Base-by-base conservation (phyloP, 1,140 invertebrate species). In the Drepana arcuata region DNA sequence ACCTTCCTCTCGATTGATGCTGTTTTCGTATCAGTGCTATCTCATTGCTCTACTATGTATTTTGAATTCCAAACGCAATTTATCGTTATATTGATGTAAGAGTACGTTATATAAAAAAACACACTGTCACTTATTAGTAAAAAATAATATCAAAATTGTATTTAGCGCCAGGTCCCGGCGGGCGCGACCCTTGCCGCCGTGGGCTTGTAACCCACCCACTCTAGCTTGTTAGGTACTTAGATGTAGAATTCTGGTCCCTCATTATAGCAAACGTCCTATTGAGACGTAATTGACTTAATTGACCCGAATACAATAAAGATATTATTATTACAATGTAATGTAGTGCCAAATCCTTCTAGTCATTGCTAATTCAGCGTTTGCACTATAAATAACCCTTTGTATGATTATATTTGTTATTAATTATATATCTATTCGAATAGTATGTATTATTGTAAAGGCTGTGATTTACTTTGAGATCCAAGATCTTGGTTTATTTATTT, bases 361-460 rank as follows among this genome's bases (percentile, higher is more conserved):
- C 24, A n/a, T n/a, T n/a, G n/a, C n/a, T n/a, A n/a, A n/a, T n/a
- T n/a, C n/a, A n/a, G n/a, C n/a, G n/a, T n/a, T n/a, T n/a, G n/a
- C n/a, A n/a, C n/a, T n/a, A n/a, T n/a, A 36, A 41, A 50, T 47
- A 48, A 26, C 6, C 31, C 43, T 40, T 43, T 43, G 48, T 44
- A 38, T 35, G 26, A 10, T n/a, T 32, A 13, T 32, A 7, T 11
- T 31, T 6, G 27, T 34, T 30, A 30, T 34, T 28, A 9, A 12
- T 25, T 42, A 36, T 37, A 40, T 41, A 37, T 36, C 32, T 31
- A 32, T 43, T 34, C 35, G 35, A 46, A 33, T 30, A 40, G 45
- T 43, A 57, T 50, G 34, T 65, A 56, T 67, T 67, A 65, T 70
- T 63, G 48, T 64, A 61, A 70, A 58, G 74, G 77, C 77, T 81